phyloP scores from a whole-genome alignment of 1,140 invertebrate species.

The Sycophaga agraensis region DNA sequence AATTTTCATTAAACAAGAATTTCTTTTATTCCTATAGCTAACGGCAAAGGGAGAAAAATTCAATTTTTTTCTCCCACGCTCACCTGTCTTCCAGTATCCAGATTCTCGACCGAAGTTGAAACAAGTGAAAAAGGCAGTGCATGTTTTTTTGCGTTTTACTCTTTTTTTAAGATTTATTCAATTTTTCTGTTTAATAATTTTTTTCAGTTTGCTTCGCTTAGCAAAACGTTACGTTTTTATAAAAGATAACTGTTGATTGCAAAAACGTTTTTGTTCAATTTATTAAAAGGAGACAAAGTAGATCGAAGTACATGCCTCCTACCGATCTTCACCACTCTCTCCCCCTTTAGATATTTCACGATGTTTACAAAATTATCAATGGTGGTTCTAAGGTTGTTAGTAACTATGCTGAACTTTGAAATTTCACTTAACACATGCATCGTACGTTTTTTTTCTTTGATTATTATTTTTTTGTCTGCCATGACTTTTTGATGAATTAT shows the following conservation, averaged over 20 bases:
- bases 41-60: not conserved
- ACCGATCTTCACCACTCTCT: constrained; percentile 29
- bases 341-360: constrained; percentile 34
- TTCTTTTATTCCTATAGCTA: too few species aligned
- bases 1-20: not conserved
- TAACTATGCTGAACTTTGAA: constrained; percentile 31
- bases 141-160: constrained; percentile 26
- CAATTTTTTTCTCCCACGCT: not conserved
- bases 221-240: constrained; percentile 20
- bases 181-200: not conserved
- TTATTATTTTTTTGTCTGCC: constrained; percentile 12
- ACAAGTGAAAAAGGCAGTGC: constrained; percentile 21
- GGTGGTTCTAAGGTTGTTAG: constrained; percentile 28
- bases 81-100: not conserved
- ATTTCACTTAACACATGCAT: constrained; percentile 37
- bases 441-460: constrained; percentile 33
- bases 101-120: constrained; percentile 3
- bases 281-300: constrained; percentile 22
- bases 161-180: constrained; percentile 28
- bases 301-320: constrained; percentile 23
- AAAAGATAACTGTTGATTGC: constrained; percentile 18
- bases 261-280: constrained; percentile 14
- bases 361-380: constrained; percentile 39
- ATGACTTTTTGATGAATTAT: constrained; percentile 17
- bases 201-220: constrained; percentile 9